These are phyloP conservation scores for Aquatica leii DNA, from an alignment of 2,888 invertebrate genomes.

Conservation along the genomic window DNA sequence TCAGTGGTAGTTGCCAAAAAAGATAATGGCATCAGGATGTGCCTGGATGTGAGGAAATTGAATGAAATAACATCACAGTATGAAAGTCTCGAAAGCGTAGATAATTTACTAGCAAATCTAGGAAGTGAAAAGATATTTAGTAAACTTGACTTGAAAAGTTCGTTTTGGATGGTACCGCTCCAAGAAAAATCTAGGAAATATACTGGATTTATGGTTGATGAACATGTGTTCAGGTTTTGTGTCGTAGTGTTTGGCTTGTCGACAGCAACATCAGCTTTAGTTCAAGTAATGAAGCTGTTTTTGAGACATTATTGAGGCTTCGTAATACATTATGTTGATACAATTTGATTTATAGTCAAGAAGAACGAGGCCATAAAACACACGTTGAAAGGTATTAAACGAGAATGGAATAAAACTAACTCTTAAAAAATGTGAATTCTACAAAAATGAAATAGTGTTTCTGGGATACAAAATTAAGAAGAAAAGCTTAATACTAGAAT, in stretches of 20 bases:
- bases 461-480: conserved; percentile 11
- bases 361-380: background rate
- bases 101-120: conserved; percentile 5
- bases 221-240: conserved; percentile 14
- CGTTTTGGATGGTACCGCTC: background rate
- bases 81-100: conserved; percentile 8
- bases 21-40: conserved; percentile 2
- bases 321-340: conserved; percentile 20
- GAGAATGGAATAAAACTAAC: conserved; percentile 5
- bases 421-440: conserved; percentile 13
- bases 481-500: background rate
- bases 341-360: conserved; percentile 19
- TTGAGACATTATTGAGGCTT: conserved; percentile 12
- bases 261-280: conserved; percentile 11
- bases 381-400: conserved; percentile 1
- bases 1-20: conserved; percentile 13
- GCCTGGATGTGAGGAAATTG: conserved; percentile 14
- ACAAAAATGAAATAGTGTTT: background rate
- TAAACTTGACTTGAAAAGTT: conserved; percentile 20
- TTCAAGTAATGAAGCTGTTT: conserved; percentile 16
- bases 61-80: conserved; percentile 9
- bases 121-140: conserved; percentile 9
- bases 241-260: conserved; percentile 22
- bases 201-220: conserved; percentile 7
- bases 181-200: conserved; percentile 6